Evolutionary conservation across 2,113 vertebrate genomes (phyloP), one percentile per base, ranked within the genome.

Genomic region (Amphiprion percula): DNA sequence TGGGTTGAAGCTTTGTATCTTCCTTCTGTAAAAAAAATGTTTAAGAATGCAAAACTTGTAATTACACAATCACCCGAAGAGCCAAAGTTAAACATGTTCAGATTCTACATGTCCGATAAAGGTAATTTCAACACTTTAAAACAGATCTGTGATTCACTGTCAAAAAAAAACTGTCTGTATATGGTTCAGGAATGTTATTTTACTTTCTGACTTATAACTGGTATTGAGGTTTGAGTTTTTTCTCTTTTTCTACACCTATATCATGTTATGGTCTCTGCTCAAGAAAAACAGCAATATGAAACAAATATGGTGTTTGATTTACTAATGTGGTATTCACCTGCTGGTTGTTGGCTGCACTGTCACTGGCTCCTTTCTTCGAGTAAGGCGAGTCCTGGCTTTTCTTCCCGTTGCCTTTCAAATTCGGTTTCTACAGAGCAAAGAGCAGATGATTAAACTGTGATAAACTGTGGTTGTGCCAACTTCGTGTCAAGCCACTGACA

Each of bases 1-100:
- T 96, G 75, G 96, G 95, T 77, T 96, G 96, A 86, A 97, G 92
- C 81, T 65, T 96, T 92, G 95, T 97, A 88, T 98, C 97, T 77
- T 96, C 97, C 94, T 96, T 99, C 98, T 99, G 84, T 53, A 64
- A n/a, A 67, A 54, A 65, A 26, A 0, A 59, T 21, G 11, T 53
- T 54, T 8, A 63, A 54, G 14, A 74, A 17, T 33, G 6, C 16
- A 52, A 10, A 10, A 5, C 21, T 41, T 24, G 19, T 63, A 44
- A 19, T 53, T 30, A 16, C 50, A 69, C 9, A 39, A 53, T 49
- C n/a, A 47, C 14, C 7, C 7, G 6, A 37, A 10, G 8, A 37
- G 14, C 12, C 41, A 44, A 15, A 44, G 11, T 44, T 12, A 44
- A 44, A 44, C 12, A 44, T 44, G 4, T 10, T 37, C 14, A 16